phyloP scores from a whole-genome alignment of 2,797 vertebrate species.

The Xiphorhynchus erythropygius region DNA sequence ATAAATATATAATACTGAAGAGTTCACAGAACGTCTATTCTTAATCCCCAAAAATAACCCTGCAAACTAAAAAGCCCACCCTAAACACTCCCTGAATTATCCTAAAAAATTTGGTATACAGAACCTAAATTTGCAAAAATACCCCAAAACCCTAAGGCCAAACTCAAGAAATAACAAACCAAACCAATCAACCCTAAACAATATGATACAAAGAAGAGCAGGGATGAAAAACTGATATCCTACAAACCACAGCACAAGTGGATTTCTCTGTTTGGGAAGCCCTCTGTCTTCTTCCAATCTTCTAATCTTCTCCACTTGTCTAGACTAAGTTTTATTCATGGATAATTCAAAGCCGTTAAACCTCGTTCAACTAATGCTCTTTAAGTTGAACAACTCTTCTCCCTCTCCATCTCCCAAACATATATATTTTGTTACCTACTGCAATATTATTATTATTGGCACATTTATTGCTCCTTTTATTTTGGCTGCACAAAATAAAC shows the following conservation, averaged over 20 bases:
- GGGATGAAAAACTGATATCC: background rate
- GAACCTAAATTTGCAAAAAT: background rate
- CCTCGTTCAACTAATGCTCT: constrained; percentile 29
- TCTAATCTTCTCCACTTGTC: constrained; percentile 43
- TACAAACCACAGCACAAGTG: background rate
- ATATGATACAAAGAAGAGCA: background rate
- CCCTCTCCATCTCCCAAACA: background rate
- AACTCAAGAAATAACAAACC: background rate
- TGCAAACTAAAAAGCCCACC: background rate
- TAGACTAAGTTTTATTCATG: constrained; percentile 39
- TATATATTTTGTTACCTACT: background rate
- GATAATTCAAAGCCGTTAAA: constrained; percentile 35
- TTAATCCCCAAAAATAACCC: background rate
- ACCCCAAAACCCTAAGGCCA: background rate
- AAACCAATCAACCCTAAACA: background rate
- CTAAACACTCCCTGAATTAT: background rate
- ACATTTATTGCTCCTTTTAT: background rate
- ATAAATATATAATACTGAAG: background rate
- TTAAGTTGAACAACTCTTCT: background rate
- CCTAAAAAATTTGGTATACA: background rate
- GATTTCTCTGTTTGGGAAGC: background rate
- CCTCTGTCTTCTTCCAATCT: background rate
- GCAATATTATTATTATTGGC: background rate
- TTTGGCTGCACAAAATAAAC: background rate
- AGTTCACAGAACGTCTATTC: background rate